phyloP scores from a whole-genome alignment of 2,797 vertebrate species.

The Centroberyx gerrardi region DNA sequence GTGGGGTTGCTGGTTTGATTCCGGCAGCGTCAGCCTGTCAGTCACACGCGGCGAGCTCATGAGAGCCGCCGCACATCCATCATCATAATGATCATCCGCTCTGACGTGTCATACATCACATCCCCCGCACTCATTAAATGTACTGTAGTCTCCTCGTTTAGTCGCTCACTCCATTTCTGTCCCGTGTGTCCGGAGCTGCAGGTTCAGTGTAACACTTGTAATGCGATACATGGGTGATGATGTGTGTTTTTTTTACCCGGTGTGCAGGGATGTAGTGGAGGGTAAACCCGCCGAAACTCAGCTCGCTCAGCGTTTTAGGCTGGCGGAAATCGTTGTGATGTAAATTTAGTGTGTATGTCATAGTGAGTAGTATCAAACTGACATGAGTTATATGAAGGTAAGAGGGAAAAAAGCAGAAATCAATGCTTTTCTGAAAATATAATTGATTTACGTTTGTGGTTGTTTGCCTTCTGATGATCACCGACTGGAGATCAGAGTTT shows the following conservation, averaged over 20 bases:
- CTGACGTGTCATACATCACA: slow-evolving; percentile 71
- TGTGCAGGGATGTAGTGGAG: slow-evolving; percentile 24
- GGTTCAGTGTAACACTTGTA: slow-evolving; percentile 27
- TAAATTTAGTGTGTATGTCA: too few relatives aligned
- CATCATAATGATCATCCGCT: slow-evolving; percentile 71
- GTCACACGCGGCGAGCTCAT: slow-evolving; percentile 34
- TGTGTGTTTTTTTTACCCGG: slow-evolving; percentile 38
- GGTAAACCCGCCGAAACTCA: neutral
- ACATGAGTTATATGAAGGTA: too few relatives aligned
- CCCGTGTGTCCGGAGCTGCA: slow-evolving; percentile 52
- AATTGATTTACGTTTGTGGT: too few relatives aligned
- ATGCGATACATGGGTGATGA: slow-evolving; percentile 42
- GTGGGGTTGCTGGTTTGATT: slow-evolving; percentile 60
- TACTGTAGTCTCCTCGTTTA: slow-evolving; percentile 64
- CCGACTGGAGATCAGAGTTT: neutral
- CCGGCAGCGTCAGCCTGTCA: slow-evolving; percentile 17
- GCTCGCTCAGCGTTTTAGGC: too few relatives aligned
- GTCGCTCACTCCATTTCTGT: slow-evolving; percentile 66
- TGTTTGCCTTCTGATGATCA: slow-evolving; percentile 5
- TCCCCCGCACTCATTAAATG: slow-evolving; percentile 69
- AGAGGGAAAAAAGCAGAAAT: slow-evolving; percentile 15
- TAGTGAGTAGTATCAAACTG: too few relatives aligned
- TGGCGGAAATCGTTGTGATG: too few relatives aligned
- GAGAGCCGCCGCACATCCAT: slow-evolving; percentile 50
- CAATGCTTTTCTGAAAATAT: slow-evolving; percentile 1